A percentile compares a stretch with the other conserved stretches of the same genome.
Conservation (phyloP, 2,888 invertebrate species). For the Aphrophora alni region DNA sequence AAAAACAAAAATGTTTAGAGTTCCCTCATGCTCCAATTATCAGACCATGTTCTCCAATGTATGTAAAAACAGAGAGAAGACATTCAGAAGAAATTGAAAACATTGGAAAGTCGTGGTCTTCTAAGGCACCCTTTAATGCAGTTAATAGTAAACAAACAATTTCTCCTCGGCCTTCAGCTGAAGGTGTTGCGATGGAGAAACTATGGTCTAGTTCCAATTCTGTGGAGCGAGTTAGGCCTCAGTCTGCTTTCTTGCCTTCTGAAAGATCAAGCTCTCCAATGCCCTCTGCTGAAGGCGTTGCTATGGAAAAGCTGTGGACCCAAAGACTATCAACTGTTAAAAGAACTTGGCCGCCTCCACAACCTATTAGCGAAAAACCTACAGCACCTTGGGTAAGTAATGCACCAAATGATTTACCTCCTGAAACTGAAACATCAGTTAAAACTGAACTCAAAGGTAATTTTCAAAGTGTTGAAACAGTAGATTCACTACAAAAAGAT, state of each 20-base stretch:
- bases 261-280: constrained; percentile 55
- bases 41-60: constrained; percentile 9
- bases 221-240: constrained; percentile 49
- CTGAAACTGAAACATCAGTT: constrained; percentile 3
- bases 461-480: neutral
- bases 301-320: constrained; percentile 57
- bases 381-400: constrained; percentile 30
- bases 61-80: neutral
- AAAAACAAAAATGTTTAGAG: constrained; percentile 29
- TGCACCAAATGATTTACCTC: neutral
- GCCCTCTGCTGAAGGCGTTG: constrained; percentile 56
- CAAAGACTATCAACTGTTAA: constrained; percentile 48
- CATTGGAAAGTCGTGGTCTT: neutral
- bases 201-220: constrained; percentile 53
- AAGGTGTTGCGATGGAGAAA: constrained; percentile 57
- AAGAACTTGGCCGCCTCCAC: constrained; percentile 45
- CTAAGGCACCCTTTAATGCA: neutral
- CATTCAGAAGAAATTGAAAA: neutral
- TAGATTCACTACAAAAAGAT: neutral
- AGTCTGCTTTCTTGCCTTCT: constrained; percentile 53
- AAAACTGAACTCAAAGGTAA: constrained; percentile 3
- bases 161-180: constrained; percentile 56
- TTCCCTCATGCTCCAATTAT: constrained; percentile 19
- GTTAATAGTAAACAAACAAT: constrained; percentile 41
- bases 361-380: constrained; percentile 46